Evolutionary conservation across 2,797 vertebrate species (phyloP), one percentile per base, ranked within the genome.

Genomic region (Florisuga fusca): DNA sequence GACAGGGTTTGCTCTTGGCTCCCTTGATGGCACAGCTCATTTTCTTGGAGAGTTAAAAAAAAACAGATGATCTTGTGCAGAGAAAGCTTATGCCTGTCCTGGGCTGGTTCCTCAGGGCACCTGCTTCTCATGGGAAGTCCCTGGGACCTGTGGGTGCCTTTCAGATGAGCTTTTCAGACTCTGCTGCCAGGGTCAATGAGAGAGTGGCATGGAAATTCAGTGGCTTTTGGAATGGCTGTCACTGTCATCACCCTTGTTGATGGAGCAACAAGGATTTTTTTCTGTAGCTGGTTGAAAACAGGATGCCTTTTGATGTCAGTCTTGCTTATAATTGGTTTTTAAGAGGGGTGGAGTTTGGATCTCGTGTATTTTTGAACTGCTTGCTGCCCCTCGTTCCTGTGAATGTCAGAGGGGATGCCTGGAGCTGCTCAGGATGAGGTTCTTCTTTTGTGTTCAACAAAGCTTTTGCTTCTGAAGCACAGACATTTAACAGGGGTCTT

Each of bases 1-100:
- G 8, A 9, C 43, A 25, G 73, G 46, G 55, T 46, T 91, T 91
- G 80, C 67, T 93, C 83, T 87, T 93, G 80, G 67, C 84, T 93
- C 33, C 3, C 53, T 90, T 50, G 57, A 59, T 57, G 68, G 87
- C 61, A 83, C 57, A 64, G 87, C 64, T 89, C 41, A 20, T 84
- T 87, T 91, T 81, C 38, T 36, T 64, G 61, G 12, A 59, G 41
- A 67, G 33, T 7, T 2, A 69, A 93, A 68, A 84, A 84, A 85
- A 81, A 50, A 23, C 67, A 71, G 77, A 36, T 67, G 57, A 77
- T 61, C 64, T 73, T 67, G 67, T 84, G n/a, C 46, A 20, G 54
- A 67, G 17, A 45, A 41, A 59, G 19, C 15, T 69, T 53, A 41
- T 51, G 57, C n/a, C 38, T 41, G 0, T 26, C 9, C 25, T 38